Base-by-base conservation (phyloP, 2,113 vertebrate genomes). In the Festucalex cinctus region DNA sequence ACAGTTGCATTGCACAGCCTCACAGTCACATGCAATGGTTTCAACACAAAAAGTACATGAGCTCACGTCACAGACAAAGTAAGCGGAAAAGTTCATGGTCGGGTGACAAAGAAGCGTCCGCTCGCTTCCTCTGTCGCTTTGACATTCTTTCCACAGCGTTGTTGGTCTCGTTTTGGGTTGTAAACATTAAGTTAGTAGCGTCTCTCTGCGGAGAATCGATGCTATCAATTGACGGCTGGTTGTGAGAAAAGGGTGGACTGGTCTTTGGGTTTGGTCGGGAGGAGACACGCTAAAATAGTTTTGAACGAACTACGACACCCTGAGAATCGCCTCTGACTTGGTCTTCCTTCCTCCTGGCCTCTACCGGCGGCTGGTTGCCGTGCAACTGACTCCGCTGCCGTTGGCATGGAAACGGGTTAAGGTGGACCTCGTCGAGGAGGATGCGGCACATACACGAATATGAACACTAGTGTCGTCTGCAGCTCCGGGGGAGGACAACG, bases 121-220 rank as follows among this genome's bases (percentile, higher is more conserved):
- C 66, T 76, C 75, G 73, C 71, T 82, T 75, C 69, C 70, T 1
- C 79, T 88, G 87, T 91, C 88, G 49, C 88, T 92, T n/a, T 83
- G 82, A 92, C 90, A 91, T 92, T 92, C 88, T 85, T 89, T 91
- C 84, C 91, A 90, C 90, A 92, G 92, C 89, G 82, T 91, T 91
- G 86, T 91, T 92, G 91, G 91, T 93, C 91, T 92, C 88, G 71
- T 90, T 89, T 54, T 88, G 86, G 80, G 87, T 92, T 92, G 89
- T 92, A 92, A 92, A 92, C 90, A 92, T 90, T 84, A 81, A 87
- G 88, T 77, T 64, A 65, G 77, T 78, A 73, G 78, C 69, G 41
- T 85, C 80, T 77, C 83, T 83, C 76, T 75, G 77, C 81, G 87
- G 76, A 88, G 80, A 78, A 76, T 77, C 81, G 84, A 82, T 88